A percentile compares a stretch with the other conserved stretches of the same genome.
Conservation (phyloP, 2,113 vertebrate genomes). For the Thalassarche chlororhynchos region DNA sequence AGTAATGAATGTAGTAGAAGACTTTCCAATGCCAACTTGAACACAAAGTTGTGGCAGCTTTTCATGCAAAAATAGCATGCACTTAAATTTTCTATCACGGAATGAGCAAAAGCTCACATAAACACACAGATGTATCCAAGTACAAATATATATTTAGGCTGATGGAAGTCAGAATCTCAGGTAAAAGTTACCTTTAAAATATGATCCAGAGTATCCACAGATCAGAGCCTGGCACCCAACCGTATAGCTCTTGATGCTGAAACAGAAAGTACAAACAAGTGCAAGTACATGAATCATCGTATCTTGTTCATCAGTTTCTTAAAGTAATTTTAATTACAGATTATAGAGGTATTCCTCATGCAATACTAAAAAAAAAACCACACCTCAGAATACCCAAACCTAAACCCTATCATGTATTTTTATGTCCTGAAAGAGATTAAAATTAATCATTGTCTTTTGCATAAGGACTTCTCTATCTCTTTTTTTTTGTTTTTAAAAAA, state of each 20-base stretch:
- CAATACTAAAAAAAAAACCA: background rate
- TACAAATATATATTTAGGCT: background rate
- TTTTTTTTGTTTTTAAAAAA: background rate
- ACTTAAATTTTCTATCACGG: background rate
- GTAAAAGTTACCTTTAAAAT: background rate
- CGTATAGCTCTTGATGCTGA: background rate
- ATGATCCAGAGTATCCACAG: background rate
- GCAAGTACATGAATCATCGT: background rate
- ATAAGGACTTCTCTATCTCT: background rate
- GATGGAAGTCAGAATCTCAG: background rate
- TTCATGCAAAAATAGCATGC: background rate
- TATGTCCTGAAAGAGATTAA: background rate
- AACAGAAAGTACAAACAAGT: background rate
- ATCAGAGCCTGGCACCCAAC: background rate
- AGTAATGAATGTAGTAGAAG: background rate
- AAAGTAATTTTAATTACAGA: background rate
- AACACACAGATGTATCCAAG: background rate
- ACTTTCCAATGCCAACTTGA: background rate
- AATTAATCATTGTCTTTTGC: background rate
- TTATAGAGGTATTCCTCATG: background rate
- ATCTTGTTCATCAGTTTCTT: background rate
- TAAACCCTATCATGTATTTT: background rate
- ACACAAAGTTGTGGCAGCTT: background rate
- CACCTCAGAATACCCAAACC: rapidly evolving
- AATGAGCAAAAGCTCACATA: background rate